Evolutionary conservation across 2,888 invertebrate genomes (phyloP).

Genomic region (Drosophila putrida): DNA sequence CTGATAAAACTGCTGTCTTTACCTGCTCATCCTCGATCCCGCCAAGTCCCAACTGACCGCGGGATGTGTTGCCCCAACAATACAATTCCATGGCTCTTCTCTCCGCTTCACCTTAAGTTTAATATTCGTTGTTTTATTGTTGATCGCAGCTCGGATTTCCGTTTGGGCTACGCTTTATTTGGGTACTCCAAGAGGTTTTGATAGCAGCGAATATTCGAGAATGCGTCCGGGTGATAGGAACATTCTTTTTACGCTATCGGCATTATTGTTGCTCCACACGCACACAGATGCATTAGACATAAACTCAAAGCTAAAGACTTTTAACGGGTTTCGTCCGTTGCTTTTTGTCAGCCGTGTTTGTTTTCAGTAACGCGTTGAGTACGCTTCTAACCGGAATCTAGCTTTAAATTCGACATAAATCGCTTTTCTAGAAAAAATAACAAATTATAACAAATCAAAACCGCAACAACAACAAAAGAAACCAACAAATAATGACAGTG

Average conservation of each 20-base stretch:
- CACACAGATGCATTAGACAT: constrained; percentile 32
- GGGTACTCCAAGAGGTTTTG: constrained; percentile 6
- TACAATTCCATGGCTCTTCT: constrained; percentile 86
- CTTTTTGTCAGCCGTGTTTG: neutral
- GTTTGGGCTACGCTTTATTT: neutral
- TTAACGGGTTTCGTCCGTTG: constrained; percentile 5
- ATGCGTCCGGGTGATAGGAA: constrained; percentile 20
- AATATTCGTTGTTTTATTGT: constrained; percentile 5
- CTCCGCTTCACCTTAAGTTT: neutral
- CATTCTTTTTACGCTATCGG: constrained; percentile 34
- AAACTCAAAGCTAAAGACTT: neutral
- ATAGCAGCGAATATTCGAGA: constrained; percentile 62
- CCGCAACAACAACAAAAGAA: constrained; percentile 62
- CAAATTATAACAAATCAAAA: constrained; percentile 72
- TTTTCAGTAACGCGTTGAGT: constrained; percentile 20
- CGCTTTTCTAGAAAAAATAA: constrained; percentile 53
- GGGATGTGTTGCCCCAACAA: constrained; percentile 92
- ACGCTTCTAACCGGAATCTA: constrained; percentile 36
- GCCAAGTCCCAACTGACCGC: constrained; percentile 92
- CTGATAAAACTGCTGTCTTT: constrained; percentile 15
- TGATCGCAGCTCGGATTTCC: neutral
- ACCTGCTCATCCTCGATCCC: constrained; percentile 90
- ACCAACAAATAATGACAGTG: constrained; percentile 55
- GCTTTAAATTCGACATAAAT: constrained; percentile 38
- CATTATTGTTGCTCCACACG: constrained; percentile 4